Base-by-base conservation (phyloP, 2,888 invertebrate species). In the Periphyllus acericola region DNA sequence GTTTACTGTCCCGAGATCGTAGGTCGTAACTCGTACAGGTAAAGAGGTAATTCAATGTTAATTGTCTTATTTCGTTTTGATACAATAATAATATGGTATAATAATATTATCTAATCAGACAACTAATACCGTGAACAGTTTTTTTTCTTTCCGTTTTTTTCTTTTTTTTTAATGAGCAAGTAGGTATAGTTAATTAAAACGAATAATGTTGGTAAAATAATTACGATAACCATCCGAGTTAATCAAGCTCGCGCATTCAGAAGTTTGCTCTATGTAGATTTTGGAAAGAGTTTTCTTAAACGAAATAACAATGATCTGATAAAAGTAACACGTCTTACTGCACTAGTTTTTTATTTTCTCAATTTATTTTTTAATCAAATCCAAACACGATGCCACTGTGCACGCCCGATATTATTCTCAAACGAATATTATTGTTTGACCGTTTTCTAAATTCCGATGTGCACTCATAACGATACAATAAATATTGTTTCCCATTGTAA, bases 31-130 rank as follows among this genome's bases (percentile, higher is more conserved):
- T 60, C 60, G 60, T 60, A 60, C 25, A 25, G 60, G 60, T 25
- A 60, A 60, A 60, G 60, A 60, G 60, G 60, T 60, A 60, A 60
- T 60, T 60, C 60, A 60, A 60, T 60, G 60, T 60, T 60, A 60
- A 60, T 60, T 60, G 60, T 60, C 60, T 60, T 25, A 60, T 60
- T 60, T 60, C 60, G 60, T 3, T 60, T 60, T 60, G 60, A 60
- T 60, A 60, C 25, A 60, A 60, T 21, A 46, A 60, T 52, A n/a
- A n/a, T n/a, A n/a, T n/a, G n/a, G n/a, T n/a, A 17, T 52, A 17
- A 52, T 60, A 60, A 6, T 25, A 60, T 25, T 60, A 60, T 60
- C 60, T 60, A 60, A 60, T 60, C 60, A 60, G 60, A 60, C 60
- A 60, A 60, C 60, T 60, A 60, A 60, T 60, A 60, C 60, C 60